Conservation (phyloP, 2,888 invertebrate genomes). For the Noctua janthe region DNA sequence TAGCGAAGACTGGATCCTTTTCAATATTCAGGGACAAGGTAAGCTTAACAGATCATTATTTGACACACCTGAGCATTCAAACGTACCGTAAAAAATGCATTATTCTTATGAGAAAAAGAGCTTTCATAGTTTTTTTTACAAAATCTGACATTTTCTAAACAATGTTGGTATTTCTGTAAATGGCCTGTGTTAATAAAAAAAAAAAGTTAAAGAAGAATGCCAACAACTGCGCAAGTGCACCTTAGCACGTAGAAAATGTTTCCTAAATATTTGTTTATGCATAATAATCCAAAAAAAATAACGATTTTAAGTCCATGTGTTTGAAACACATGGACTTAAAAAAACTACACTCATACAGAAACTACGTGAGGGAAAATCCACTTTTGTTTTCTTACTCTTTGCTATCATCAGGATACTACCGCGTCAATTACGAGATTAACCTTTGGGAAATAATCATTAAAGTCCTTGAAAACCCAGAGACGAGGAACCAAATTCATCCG, state of each 20-base stretch:
- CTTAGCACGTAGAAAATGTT: too few species aligned
- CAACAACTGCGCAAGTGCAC: too few species aligned
- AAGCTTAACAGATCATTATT: constrained; percentile 8
- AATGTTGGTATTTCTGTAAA: too few species aligned
- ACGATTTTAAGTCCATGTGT: too few species aligned
- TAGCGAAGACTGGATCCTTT: constrained; percentile 82
- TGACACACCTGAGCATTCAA: background rate
- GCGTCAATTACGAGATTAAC: constrained; percentile 92
- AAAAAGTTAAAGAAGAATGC: too few species aligned
- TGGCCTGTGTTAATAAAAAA: too few species aligned
- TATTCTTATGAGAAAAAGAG: background rate
- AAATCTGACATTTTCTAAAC: too few species aligned
- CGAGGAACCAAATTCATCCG: constrained; percentile 90
- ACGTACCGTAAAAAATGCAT: background rate
- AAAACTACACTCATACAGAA: too few species aligned
- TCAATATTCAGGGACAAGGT: constrained; percentile 87
- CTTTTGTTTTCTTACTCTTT: background rate
- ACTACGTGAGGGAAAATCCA: background rate
- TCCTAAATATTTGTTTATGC: too few species aligned
- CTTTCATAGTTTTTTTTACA: too few species aligned
- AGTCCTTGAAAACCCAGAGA: constrained; percentile 89
- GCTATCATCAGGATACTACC: constrained; percentile 89
- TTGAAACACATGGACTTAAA: too few species aligned
- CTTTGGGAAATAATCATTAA: constrained; percentile 92
- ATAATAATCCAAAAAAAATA: too few species aligned